phyloP scores from a whole-genome alignment of 2,113 vertebrate species.

The Athene noctua region DNA sequence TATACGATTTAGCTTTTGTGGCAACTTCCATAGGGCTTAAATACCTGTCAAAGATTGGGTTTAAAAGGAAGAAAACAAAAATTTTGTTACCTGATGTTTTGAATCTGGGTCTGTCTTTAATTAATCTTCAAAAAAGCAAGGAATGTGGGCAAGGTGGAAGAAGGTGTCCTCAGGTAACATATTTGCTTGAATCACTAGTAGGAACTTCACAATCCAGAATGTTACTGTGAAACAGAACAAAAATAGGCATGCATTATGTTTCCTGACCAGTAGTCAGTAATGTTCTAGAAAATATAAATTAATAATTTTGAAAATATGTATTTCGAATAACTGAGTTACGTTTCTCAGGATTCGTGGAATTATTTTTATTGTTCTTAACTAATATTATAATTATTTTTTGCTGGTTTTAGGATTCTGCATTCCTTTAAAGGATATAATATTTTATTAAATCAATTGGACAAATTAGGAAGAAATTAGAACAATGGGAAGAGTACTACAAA shows the following conservation, averaged over 20 bases:
- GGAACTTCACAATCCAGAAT: neutral
- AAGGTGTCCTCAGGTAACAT: neutral
- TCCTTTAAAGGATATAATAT: neutral
- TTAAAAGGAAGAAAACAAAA: neutral
- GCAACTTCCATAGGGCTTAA: neutral
- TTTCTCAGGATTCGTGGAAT: neutral
- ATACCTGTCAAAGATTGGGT: neutral
- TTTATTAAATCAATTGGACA: neutral
- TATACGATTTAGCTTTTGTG: neutral
- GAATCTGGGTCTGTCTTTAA: neutral
- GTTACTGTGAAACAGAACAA: neutral
- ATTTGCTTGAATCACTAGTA: neutral
- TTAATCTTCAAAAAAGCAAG: neutral
- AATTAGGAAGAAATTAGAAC: neutral
- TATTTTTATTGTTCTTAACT: neutral
- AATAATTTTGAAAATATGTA: neutral
- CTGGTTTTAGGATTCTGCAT: neutral
- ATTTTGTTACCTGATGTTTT: neutral
- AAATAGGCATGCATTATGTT: neutral
- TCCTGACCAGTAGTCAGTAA: neutral
- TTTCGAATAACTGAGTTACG: neutral
- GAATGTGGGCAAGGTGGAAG: neutral
- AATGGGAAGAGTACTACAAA: neutral
- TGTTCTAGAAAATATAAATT: neutral
- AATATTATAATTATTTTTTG: neutral